phyloP scores from a whole-genome alignment of 2,888 invertebrate species.

The Eupithecia insigniata region DNA sequence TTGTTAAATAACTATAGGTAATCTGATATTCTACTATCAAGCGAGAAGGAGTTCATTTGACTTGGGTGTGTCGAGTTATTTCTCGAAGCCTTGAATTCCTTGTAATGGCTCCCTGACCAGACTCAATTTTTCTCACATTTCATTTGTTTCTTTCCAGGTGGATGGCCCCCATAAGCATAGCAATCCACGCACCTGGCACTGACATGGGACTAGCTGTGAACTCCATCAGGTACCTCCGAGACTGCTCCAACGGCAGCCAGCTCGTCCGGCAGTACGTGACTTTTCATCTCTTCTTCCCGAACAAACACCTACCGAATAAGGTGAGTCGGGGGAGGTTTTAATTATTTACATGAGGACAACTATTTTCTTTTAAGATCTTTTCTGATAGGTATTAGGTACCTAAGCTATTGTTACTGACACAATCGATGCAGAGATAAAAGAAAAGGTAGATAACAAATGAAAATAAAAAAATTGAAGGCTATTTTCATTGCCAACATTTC shows the following conservation, averaged over 20 bases:
- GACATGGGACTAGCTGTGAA: constrained; percentile 91
- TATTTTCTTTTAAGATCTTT: too few species aligned
- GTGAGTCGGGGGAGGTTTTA: constrained; percentile 54
- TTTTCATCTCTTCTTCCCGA: constrained; percentile 95
- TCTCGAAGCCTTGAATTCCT: background rate
- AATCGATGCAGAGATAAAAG: too few species aligned
- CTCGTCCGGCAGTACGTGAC: constrained; percentile 91
- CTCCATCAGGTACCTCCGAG: constrained; percentile 91
- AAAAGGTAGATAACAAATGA: too few species aligned
- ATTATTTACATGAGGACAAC: too few species aligned
- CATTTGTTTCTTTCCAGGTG: constrained; percentile 79
- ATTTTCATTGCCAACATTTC: too few species aligned
- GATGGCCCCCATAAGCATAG: constrained; percentile 94
- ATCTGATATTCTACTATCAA: background rate
- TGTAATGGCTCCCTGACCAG: background rate
- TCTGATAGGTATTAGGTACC: too few species aligned
- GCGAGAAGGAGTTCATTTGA: background rate
- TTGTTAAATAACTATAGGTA: background rate
- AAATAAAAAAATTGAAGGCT: too few species aligned
- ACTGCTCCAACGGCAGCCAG: constrained; percentile 86
- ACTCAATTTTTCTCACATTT: background rate
- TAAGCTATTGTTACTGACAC: too few species aligned
- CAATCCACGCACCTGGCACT: constrained; percentile 93
- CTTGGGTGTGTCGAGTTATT: background rate
- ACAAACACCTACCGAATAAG: constrained; percentile 90